Evolutionary conservation across 1,140 invertebrate genomes (phyloP).

Genomic region (Ptiloglossa arizonensis): DNA sequence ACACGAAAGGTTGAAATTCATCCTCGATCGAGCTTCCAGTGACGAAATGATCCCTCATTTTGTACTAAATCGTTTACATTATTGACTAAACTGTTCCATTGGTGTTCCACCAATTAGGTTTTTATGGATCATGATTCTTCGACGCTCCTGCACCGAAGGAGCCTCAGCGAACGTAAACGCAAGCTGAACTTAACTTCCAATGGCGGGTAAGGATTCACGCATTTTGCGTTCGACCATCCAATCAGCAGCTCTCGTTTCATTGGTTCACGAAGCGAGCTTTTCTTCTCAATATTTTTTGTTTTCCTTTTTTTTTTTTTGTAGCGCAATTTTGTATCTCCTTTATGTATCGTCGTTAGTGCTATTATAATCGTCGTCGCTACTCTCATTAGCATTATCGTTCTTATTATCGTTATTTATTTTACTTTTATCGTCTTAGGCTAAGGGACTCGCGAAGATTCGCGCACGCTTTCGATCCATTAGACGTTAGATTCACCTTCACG

Average conservation of each 20-base stretch:
- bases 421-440: conserved; percentile 29
- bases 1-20: neutral
- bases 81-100: neutral
- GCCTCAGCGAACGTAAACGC: neutral
- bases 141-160: neutral
- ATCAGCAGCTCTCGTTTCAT: neutral
- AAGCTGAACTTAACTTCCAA: conserved; percentile 40
- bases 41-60: conserved; percentile 1
- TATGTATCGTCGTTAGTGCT: conserved; percentile 19
- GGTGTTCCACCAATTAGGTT: neutral
- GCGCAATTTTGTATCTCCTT: neutral
- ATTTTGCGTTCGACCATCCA: conserved; percentile 3
- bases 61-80: neutral
- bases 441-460: conserved; percentile 2
- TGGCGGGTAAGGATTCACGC: conserved; percentile 19
- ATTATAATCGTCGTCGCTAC: conserved; percentile 21
- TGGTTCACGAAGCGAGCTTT: neutral
- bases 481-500: conserved; percentile 40
- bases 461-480: conserved; percentile 34
- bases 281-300: neutral
- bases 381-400: conserved; percentile 26
- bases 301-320: neutral
- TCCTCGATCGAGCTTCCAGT: neutral
- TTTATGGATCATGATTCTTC: neutral
- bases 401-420: conserved; percentile 45